These are phyloP conservation scores for Atethmia centrago DNA, from an alignment of 2,888 invertebrate genomes.

Conservation along the genomic window DNA sequence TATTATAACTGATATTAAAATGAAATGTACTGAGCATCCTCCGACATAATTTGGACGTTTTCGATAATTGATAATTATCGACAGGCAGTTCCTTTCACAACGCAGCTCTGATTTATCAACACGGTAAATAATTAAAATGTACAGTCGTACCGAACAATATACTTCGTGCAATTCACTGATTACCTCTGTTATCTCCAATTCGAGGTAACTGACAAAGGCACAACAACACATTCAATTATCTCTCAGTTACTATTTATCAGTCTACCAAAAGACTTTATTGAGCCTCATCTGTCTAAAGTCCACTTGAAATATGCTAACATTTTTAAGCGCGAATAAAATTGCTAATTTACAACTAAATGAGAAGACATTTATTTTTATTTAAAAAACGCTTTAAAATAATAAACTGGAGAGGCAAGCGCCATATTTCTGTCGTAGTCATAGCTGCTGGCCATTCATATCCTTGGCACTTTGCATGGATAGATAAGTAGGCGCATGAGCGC, in stretches of 20 bases:
- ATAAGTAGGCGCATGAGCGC: constrained; percentile 58
- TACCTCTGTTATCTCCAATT: constrained; percentile 23
- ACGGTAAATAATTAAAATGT: constrained; percentile 38
- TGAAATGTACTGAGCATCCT: background rate
- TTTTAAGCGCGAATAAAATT: constrained; percentile 31
- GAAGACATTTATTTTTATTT: constrained; percentile 39
- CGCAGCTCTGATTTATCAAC: constrained; percentile 21
- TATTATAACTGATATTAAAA: background rate
- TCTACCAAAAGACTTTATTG: background rate
- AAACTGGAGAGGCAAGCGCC: constrained; percentile 31
- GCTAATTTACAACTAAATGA: constrained; percentile 37
- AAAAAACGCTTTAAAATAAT: constrained; percentile 43
- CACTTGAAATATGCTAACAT: constrained; percentile 33
- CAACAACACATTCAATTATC: constrained; percentile 15
- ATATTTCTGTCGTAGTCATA: constrained; percentile 49
- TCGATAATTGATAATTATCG: constrained; percentile 43
- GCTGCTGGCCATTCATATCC: constrained; percentile 53
- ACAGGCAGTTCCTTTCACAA: constrained; percentile 23
- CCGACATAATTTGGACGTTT: constrained; percentile 2
- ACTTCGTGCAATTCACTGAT: constrained; percentile 32
- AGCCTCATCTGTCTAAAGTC: constrained; percentile 17
- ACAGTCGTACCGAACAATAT: constrained; percentile 20
- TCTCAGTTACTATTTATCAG: constrained; percentile 3
- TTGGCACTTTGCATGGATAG: constrained; percentile 53
- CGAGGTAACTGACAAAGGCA: constrained; percentile 10